Evolutionary conservation across 1,140 invertebrate genomes (phyloP).

Genomic region (Thaumetopoea pityocampa): DNA sequence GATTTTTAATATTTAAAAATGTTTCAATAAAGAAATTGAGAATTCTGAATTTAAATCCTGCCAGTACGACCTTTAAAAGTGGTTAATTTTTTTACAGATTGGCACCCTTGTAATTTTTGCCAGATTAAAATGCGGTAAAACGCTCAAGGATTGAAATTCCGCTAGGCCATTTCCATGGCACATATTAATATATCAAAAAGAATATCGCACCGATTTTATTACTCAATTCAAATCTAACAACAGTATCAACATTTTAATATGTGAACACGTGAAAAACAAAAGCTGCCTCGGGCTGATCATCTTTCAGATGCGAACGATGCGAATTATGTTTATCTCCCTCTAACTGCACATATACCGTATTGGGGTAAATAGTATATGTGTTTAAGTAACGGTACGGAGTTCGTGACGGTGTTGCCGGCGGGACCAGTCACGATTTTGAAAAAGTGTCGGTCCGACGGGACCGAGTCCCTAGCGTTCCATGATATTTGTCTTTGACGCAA

Average conservation of each 20-base stretch:
- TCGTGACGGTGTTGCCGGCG: constrained; percentile 57
- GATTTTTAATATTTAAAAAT: too few relatives aligned
- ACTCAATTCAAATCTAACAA: constrained; percentile 4
- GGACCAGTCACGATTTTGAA: constrained; percentile 70
- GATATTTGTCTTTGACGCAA: constrained; percentile 26
- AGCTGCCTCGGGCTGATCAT: constrained; percentile 23
- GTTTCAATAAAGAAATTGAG: too few relatives aligned
- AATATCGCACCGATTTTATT: neutral
- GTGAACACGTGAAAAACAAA: constrained; percentile 32
- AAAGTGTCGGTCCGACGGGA: constrained; percentile 58
- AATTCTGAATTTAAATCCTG: too few relatives aligned
- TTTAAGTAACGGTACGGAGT: constrained; percentile 54
- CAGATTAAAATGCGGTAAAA: too few relatives aligned
- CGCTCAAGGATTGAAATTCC: too few relatives aligned
- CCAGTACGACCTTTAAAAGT: too few relatives aligned
- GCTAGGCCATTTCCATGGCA: neutral
- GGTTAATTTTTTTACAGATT: too few relatives aligned
- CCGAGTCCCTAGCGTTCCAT: constrained; percentile 47
- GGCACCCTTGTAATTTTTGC: too few relatives aligned
- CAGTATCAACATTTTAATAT: constrained; percentile 6
- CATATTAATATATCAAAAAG: too few relatives aligned
- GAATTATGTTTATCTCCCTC: constrained; percentile 35
- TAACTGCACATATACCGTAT: constrained; percentile 8
- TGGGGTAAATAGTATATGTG: constrained; percentile 35
- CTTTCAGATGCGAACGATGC: constrained; percentile 30